Base-by-base conservation (phyloP, 1,140 invertebrate species). In the Ips nitidus region DNA sequence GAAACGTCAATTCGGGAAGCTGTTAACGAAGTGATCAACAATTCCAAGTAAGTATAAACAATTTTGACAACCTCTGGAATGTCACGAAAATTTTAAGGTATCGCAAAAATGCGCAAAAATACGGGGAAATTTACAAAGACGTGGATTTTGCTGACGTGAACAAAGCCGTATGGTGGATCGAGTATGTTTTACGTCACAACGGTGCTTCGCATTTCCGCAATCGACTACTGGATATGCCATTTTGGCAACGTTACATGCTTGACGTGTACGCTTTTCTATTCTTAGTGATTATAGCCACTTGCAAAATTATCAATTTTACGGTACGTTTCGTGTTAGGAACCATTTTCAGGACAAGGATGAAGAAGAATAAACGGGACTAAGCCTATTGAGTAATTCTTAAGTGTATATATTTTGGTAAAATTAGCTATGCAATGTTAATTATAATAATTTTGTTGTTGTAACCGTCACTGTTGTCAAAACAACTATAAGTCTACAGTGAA, bases 91-190 rank as follows among this genome's bases (percentile, higher is more conserved):
- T 22, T 22, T 22, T 22, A 22, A 22, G 22, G 22, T 78, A 76
- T 65, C 52, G 47, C 4, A 66, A 74, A 59, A 75, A 64, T 52
- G 67, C 67, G 3, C 50, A 68, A 62, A 69, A 76, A 68, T 52
- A 70, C 41, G 71, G 74, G 1, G 71, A 73, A 43, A 67, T 78
- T 45, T 67, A 70, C 6, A 68, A 65, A 55, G 81, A 83, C 69
- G 73, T 78, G 69, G 80, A 80, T 42, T 75, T 78, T 64, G 73
- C 75, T 2, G 74, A 78, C 5, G 59, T 82, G n/a, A 79, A 84
- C 63, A 78, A 78, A 62, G 81, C 81, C 3, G 76, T 83, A 64
- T 85, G 82, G 81, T 84, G 82, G 83, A 83, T 82, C 0, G 84
- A 85, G 71, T 82, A 83, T 71, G 80, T 83, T 8, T 74, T 84